These are phyloP conservation scores for Therioaphis trifolii DNA, from an alignment of 2,888 invertebrate species.

Conservation along the genomic window DNA sequence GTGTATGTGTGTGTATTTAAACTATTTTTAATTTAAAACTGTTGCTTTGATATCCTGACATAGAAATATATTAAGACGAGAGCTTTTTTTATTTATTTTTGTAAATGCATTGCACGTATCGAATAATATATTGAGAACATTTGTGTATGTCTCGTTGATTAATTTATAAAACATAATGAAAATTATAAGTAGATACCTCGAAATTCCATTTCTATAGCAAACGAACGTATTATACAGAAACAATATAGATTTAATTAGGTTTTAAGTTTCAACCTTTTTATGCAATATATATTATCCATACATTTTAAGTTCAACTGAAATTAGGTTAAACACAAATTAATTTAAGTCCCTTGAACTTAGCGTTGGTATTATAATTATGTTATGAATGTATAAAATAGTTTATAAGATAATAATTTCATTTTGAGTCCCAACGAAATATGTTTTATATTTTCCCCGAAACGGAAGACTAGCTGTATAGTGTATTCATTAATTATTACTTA, in stretches of 20 bases:
- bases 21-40: background rate
- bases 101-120: background rate
- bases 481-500: background rate
- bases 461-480: too few relatives aligned
- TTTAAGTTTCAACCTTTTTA: background rate
- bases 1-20: background rate
- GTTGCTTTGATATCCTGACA: background rate
- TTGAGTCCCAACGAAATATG: background rate
- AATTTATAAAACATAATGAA: background rate
- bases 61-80: background rate
- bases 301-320: constrained; percentile 12
- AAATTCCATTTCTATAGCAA: background rate
- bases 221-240: background rate
- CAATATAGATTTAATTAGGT: background rate
- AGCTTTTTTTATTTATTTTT: background rate
- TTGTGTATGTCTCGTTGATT: background rate
- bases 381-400: constrained; percentile 3
- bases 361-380: constrained; percentile 19
- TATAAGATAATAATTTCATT: constrained; percentile 20
- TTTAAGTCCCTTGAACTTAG: constrained; percentile 14
- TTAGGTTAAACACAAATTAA: constrained; percentile 30
- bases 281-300: background rate
- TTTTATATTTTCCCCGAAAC: background rate
- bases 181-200: background rate
- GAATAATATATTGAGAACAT: background rate